phyloP scores from a whole-genome alignment of 2,797 vertebrate genomes.

The Sebastes nivosus region DNA sequence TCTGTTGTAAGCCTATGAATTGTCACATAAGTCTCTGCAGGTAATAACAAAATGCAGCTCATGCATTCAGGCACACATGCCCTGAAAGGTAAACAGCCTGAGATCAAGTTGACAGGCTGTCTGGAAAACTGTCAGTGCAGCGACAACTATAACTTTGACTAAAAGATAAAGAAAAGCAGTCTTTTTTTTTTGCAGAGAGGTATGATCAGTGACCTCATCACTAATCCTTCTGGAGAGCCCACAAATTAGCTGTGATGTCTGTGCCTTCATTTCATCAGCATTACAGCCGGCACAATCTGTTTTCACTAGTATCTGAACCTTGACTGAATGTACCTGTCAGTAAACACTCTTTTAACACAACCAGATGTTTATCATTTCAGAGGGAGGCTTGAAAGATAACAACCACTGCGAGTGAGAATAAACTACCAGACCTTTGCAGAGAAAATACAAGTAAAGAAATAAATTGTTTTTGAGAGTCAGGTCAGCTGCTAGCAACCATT shows the following conservation, averaged over 20 bases:
- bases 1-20: constrained; percentile 4
- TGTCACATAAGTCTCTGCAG: constrained; percentile 6
- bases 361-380: constrained; percentile 4
- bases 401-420: not conserved
- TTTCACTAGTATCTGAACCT: constrained; percentile 4
- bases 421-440: not conserved
- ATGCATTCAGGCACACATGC: constrained; percentile 11
- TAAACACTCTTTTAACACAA: constrained; percentile 7
- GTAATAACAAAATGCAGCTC: not conserved
- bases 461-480: not conserved
- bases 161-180: constrained; percentile 13
- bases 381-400: not conserved
- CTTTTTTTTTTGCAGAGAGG: not conserved
- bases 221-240: constrained; percentile 39
- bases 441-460: not conserved
- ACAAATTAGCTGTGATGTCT: constrained; percentile 21
- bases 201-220: constrained; percentile 26
- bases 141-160: constrained; percentile 6
- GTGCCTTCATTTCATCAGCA: constrained; percentile 21
- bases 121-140: not conserved
- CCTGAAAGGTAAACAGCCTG: not conserved
- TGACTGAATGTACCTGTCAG: constrained; percentile 15
- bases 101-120: not conserved
- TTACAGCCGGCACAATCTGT: not conserved
- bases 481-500: not conserved